Percentiles rank a stretch among this genome's conserved stretches.
Evolutionary conservation across 2,888 invertebrate genomes (phyloP).

Genomic region (Heterodera filipjevi): DNA sequence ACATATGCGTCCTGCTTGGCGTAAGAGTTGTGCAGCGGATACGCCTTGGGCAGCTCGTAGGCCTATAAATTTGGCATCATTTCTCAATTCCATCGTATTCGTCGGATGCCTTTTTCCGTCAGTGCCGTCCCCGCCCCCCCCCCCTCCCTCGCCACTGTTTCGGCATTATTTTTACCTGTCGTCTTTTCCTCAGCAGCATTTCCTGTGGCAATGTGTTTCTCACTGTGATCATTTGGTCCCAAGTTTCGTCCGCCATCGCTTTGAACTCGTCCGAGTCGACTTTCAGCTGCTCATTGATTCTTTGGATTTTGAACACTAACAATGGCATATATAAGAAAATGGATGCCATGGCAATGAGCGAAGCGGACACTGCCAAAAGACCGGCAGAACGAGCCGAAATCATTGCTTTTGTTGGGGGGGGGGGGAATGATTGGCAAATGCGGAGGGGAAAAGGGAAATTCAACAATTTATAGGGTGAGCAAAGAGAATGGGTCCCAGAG

Average conservation of each 20-base stretch:
- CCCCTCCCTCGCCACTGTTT: not conserved
- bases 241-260: conserved; percentile 46
- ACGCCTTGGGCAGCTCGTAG: conserved; percentile 44
- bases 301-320: conserved; percentile 42
- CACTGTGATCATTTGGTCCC: conserved; percentile 39
- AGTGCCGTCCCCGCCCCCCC: not conserved
- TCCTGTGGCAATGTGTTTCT: conserved; percentile 25
- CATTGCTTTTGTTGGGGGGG: conserved; percentile 10
- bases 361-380: conserved; percentile 42
- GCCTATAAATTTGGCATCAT: conserved; percentile 23
- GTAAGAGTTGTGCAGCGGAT: conserved; percentile 45
- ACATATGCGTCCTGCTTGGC: conserved; percentile 46
- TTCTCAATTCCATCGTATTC: not conserved
- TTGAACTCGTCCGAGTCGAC: conserved; percentile 46
- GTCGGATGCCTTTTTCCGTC: not conserved
- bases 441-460: not conserved
- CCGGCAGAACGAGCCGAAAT: conserved; percentile 44
- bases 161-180: conserved; percentile 31
- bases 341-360: conserved; percentile 36
- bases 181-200: conserved; percentile 24
- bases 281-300: conserved; percentile 45
- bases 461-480: not conserved
- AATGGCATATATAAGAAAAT: conserved; percentile 45
- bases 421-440: conserved; percentile 1
- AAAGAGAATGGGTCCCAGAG: not conserved